Evolutionary conservation across 2,113 vertebrate species (phyloP), one percentile per base, ranked within the genome.

Genomic region (Cryptomyrus ogoouensis): DNA sequence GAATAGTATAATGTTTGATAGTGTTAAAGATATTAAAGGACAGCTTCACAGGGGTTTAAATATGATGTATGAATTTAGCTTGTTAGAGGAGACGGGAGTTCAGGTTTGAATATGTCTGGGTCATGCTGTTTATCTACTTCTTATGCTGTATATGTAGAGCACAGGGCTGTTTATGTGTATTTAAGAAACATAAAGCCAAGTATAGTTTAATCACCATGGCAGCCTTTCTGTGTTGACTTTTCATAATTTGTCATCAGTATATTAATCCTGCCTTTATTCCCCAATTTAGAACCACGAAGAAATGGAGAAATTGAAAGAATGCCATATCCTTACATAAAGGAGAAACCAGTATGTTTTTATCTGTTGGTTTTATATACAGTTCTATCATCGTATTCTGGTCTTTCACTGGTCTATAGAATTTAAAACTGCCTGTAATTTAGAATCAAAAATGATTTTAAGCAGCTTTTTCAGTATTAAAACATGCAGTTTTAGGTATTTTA

Each of bases 271-370:
- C 83, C 27, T 89, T 21, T 90, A 7, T 31, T 66, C 21, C 27
- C n/a, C 31, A 19, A 21, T 87, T 8, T 49, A 53, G 83, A 90
- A 24, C 52, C 89, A 21, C 56, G 9, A 6, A 50, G 62, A 74
- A 87, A 90, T 74, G 56, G 24, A 62, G 89, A 52, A 49, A 53
- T n/a, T 44, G 62, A 90, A 58, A 27, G 5, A 19, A 46, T 27
- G 52, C 24, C 52, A 12, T 58, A 44, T n/a, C 39, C 74, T 44
- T 44, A 56, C 21, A 19, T 21, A 31, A 39, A 66, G 15, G 80
- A 85, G 21, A 89, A 84, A 62, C 50, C 53, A 35, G 89, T 89
- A 85, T 46, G 89, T 49, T 44, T 56, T 85, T 58, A 46, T n/a
- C 52, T 39, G n/a, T 66, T 4, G 9, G 21, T 49, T 42, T 58